A percentile compares a stretch with the other conserved stretches of the same genome.
phyloP scores from a whole-genome alignment of 2,888 invertebrate genomes.

The Chelonus formosanus region DNA sequence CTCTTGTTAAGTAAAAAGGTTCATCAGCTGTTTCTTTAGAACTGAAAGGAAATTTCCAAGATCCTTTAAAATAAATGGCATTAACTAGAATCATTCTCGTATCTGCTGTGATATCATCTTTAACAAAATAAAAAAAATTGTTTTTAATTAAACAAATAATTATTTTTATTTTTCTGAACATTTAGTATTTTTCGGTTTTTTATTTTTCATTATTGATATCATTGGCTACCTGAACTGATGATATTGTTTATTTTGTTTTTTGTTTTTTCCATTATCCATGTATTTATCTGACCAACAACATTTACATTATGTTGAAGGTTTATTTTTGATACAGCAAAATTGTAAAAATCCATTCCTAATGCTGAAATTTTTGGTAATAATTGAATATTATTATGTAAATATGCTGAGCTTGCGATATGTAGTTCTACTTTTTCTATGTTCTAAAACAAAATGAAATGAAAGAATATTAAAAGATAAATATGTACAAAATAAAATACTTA shows the following conservation, averaged over 20 bases:
- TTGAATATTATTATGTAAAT: conserved; percentile 68
- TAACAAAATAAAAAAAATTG: background rate
- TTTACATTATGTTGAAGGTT: conserved; percentile 69
- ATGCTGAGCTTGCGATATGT: conserved; percentile 78
- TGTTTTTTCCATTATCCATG: conserved; percentile 82
- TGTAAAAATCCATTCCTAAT: conserved; percentile 72
- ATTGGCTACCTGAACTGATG: conserved; percentile 67
- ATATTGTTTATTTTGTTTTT: conserved; percentile 82
- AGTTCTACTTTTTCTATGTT: conserved; percentile 68
- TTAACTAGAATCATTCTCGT: conserved; percentile 81
- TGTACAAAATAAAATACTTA: background rate
- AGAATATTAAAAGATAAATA: conserved; percentile 8
- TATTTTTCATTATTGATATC: too few relatives aligned
- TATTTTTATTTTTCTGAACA: conserved; percentile 4
- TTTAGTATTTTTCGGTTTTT: too few relatives aligned
- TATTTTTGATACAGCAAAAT: conserved; percentile 71
- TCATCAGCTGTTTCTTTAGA: conserved; percentile 55
- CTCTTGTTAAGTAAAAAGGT: conserved; percentile 72
- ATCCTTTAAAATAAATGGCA: conserved; percentile 86
- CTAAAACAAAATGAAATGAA: conserved; percentile 40
- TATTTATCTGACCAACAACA: conserved; percentile 72
- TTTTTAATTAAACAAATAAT: background rate
- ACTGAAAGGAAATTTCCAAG: conserved; percentile 77
- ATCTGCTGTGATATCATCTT: conserved; percentile 68
- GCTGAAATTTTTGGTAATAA: conserved; percentile 69